phyloP scores from a whole-genome alignment of 2,113 vertebrate species.

The Microcebus lehilahytsara region DNA sequence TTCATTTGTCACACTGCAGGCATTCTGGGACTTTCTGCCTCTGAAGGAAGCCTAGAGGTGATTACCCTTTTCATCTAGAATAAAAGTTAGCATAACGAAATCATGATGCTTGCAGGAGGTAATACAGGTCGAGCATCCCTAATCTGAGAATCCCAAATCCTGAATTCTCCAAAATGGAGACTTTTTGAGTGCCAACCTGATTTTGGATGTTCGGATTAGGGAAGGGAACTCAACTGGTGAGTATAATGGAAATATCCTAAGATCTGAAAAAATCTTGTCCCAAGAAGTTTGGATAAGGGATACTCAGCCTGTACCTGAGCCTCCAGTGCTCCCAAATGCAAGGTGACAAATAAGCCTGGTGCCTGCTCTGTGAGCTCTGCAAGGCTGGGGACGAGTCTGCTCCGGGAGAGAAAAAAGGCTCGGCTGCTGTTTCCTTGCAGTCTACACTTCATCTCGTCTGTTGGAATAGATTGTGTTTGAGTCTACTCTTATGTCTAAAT shows the following conservation, averaged over 20 bases:
- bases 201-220: not conserved
- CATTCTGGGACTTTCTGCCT: not conserved
- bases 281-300: not conserved
- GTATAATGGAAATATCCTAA: not conserved
- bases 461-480: not conserved
- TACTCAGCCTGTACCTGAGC: not conserved
- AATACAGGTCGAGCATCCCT: not conserved
- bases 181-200: not conserved
- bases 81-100: not conserved
- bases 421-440: not conserved
- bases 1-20: not conserved
- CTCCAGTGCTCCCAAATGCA: rapidly evolving
- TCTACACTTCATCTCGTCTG: not conserved
- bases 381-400: not conserved
- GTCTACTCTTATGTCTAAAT: not conserved
- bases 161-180: not conserved
- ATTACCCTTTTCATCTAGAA: not conserved
- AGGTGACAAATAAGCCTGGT: not conserved
- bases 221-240: not conserved
- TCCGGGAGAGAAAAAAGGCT: not conserved
- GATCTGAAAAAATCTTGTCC: not conserved
- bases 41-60: not conserved
- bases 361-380: not conserved
- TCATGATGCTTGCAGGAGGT: not conserved
- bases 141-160: not conserved